Conservation (phyloP, 2,797 vertebrate species). For the Nyctibius grandis region DNA sequence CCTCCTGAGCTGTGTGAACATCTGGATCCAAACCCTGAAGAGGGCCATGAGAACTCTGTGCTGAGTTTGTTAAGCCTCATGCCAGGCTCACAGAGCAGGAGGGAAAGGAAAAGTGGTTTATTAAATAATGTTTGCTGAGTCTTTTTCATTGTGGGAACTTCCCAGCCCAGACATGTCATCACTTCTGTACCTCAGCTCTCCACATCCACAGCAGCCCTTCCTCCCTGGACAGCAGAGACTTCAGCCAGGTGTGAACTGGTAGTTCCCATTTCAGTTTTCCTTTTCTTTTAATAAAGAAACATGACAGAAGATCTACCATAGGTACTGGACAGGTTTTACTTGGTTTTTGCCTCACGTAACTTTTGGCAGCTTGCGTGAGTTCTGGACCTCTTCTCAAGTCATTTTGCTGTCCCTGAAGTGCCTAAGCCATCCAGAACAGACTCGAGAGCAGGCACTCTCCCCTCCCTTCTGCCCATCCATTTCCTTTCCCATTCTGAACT, state of each 20-base stretch:
- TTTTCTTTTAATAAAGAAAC: not conserved
- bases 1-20: not conserved
- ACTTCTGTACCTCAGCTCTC: not conserved
- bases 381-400: not conserved
- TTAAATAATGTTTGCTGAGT: not conserved
- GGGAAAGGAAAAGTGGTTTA: not conserved
- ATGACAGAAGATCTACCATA: not conserved
- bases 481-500: not conserved
- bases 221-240: not conserved
- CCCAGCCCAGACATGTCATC: not conserved
- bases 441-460: not conserved
- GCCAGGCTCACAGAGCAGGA: not conserved
- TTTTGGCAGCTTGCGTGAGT: not conserved
- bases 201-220: not conserved
- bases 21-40: not conserved
- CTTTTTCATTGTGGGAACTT: not conserved
- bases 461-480: not conserved
- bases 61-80: not conserved
- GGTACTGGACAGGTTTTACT: not conserved
- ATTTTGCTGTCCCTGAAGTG: not conserved
- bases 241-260: not conserved
- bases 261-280: not conserved
- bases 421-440: not conserved
- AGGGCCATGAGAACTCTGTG: not conserved
- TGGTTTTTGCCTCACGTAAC: not conserved